Evolutionary conservation across 1,140 invertebrate genomes (phyloP), one percentile per base, ranked within the genome.

Genomic region (Drosophila rufa): DNA sequence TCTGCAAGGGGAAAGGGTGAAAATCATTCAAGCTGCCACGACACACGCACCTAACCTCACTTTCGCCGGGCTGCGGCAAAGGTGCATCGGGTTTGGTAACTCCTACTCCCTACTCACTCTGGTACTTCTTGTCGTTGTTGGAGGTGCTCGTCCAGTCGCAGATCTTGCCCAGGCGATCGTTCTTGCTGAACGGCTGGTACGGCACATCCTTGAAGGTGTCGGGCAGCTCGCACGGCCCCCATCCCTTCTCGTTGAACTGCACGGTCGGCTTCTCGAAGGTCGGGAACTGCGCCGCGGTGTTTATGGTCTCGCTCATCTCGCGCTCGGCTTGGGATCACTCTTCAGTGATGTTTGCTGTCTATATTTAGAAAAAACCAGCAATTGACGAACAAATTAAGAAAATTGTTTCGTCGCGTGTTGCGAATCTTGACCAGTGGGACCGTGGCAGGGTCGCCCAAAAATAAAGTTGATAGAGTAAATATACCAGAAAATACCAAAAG

Each of bases 191-290:
- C 17, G 98, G 98, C 93, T 99, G 98, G 93, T 99, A 99, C 0
- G 99, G 98, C 96, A 99, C 99, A 94, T 99, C 98, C 92, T 97
- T 97, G 93, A 98, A 99, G 92, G 98, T 97, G 71, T 98, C 97
- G 19, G 98, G 98, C 93, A 99, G 95, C 92, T 97, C 96, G 93
- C 96, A 97, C 46, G 99, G 99, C 3, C 99, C 99, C 99, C 99
- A 99, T 93, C 98, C 98, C 74, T 89, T 80, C 46, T 93, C 92
- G 65, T 93, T 93, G 56, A 91, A 93, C 47, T 93, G 92, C 66
- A 93, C 89, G 25, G 77, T 83, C 56, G 92, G 92, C 57, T 93
- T 92, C 70, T 92, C 91, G 56, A 93, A 93, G 43, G 75, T 80
- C 73, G 89, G 77, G 68, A 89, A 91, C 65, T 75, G 64, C 30